Conservation (phyloP, 1,140 invertebrate species). For the Ridgeia piscesae region DNA sequence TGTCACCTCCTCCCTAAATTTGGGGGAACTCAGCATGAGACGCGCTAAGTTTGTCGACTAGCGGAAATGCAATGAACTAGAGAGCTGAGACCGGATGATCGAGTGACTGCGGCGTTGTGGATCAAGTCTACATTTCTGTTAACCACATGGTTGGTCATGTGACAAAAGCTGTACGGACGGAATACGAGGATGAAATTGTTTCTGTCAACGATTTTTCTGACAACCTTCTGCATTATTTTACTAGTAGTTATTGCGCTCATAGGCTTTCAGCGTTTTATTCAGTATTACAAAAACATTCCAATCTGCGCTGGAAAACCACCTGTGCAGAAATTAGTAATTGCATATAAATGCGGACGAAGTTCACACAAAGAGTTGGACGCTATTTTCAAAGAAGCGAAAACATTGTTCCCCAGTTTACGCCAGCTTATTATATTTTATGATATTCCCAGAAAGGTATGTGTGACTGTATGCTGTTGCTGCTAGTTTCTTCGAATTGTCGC, state of each 20-base stretch:
- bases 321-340: background rate
- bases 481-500: background rate
- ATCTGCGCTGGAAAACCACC: background rate
- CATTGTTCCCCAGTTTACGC: background rate
- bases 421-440: background rate
- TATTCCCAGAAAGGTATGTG: background rate
- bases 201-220: background rate
- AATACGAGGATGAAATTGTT: background rate
- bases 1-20: too few species aligned
- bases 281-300: background rate
- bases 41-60: background rate
- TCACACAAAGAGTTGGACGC: slow-evolving; percentile 3
- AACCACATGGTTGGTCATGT: background rate
- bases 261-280: background rate
- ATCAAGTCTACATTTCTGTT: background rate
- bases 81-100: background rate
- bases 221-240: background rate
- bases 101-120: background rate
- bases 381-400: background rate
- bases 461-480: background rate
- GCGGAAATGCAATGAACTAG: background rate
- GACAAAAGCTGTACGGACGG: background rate
- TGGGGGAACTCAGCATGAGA: too few species aligned
- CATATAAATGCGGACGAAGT: background rate
- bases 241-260: background rate